phyloP scores from a whole-genome alignment of 2,113 vertebrate genomes.

The Phrynosoma platyrhinos region DNA sequence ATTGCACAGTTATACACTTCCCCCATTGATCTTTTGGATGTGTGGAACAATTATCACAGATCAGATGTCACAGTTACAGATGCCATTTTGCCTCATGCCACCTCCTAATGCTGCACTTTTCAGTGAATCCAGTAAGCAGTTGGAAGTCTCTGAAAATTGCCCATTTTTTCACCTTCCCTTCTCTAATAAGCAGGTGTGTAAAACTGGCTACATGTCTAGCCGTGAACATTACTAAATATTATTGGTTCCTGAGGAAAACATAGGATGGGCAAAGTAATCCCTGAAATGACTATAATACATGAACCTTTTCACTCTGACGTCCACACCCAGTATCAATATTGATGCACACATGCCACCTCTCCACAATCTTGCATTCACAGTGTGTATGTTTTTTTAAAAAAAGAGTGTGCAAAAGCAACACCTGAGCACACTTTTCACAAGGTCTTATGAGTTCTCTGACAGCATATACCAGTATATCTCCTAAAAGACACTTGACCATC shows the following conservation, averaged over 20 bases:
- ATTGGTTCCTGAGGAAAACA: neutral
- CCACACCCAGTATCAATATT: neutral
- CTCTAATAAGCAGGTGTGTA: neutral
- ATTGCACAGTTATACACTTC: neutral
- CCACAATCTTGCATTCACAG: neutral
- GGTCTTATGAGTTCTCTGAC: neutral
- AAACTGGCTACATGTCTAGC: neutral
- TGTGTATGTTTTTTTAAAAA: neutral
- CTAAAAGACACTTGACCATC: neutral
- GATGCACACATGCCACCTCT: neutral
- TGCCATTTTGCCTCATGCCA: neutral
- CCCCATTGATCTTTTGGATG: neutral
- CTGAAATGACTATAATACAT: neutral
- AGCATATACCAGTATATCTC: neutral
- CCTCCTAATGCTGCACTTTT: neutral
- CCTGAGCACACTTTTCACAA: neutral
- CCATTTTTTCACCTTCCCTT: too few relatives aligned
- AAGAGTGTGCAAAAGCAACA: neutral
- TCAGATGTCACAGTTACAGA: neutral
- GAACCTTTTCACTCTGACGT: too few relatives aligned
- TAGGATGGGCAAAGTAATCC: neutral
- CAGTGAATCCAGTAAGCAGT: neutral
- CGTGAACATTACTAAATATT: neutral
- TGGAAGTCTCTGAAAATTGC: slow-evolving; percentile 10
- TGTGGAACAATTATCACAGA: neutral